Conservation (phyloP, 2,797 vertebrate species). For the Stomatorhinus walkeri region DNA sequence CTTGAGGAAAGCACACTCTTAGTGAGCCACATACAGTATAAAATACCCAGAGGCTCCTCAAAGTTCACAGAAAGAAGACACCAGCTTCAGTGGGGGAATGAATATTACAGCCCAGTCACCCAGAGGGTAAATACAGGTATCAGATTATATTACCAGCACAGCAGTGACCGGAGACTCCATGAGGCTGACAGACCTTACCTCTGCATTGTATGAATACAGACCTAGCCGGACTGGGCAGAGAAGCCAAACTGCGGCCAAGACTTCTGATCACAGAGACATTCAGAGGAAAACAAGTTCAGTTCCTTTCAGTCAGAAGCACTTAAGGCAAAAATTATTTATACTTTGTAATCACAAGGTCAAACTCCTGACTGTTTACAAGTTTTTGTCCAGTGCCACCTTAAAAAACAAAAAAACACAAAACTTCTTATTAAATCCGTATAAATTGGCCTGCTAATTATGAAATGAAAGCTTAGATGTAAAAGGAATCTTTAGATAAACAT, state of each 20-base stretch:
- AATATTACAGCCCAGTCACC: not conserved
- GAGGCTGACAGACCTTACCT: not conserved
- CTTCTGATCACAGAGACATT: not conserved
- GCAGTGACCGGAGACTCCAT: not conserved
- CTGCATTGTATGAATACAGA: not conserved
- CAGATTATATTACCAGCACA: not conserved
- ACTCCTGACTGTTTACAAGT: not conserved
- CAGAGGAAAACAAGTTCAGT: not conserved
- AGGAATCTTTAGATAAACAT: not conserved
- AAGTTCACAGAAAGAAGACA: slow-evolving; percentile 13
- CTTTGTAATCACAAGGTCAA: not conserved
- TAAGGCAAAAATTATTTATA: not conserved
- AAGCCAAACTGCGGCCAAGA: not conserved
- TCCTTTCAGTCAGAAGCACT: not conserved
- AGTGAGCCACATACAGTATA: slow-evolving; percentile 51
- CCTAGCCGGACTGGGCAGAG: not conserved
- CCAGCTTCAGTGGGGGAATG: not conserved
- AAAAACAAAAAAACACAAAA: not conserved
- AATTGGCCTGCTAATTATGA: not conserved
- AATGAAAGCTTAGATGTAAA: not conserved
- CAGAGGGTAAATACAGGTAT: not conserved
- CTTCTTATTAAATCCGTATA: not conserved
- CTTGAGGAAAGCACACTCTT: not conserved
- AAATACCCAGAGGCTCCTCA: slow-evolving; percentile 16
- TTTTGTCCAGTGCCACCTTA: not conserved